Evolutionary conservation across 2,888 invertebrate species (phyloP).

Genomic region (Psylliodes chrysocephalus): DNA sequence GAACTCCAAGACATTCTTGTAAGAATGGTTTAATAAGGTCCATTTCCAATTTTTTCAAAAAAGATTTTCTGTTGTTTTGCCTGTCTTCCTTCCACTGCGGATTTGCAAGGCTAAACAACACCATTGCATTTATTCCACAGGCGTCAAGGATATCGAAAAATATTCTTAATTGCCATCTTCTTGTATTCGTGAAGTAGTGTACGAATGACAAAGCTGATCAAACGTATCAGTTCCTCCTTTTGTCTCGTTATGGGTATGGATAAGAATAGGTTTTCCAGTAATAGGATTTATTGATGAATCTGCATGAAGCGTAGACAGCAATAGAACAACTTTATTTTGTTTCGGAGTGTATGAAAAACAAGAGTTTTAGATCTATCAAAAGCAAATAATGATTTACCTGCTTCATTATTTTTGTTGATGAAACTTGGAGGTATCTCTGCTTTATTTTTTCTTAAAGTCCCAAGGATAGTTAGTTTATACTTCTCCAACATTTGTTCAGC

Average conservation of each 20-base stretch:
- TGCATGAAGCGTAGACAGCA: slow-evolving; percentile 42
- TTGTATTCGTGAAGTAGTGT: slow-evolving; percentile 44
- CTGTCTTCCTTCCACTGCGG: neutral
- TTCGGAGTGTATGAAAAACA: slow-evolving; percentile 48
- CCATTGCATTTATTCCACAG: slow-evolving; percentile 36
- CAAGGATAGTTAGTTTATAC: slow-evolving; percentile 34
- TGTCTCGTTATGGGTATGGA: slow-evolving; percentile 31
- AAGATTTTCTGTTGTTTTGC: neutral
- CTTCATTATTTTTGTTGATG: too few species aligned
- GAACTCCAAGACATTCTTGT: too few species aligned
- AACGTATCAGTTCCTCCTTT: slow-evolving; percentile 35
- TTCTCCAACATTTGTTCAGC: slow-evolving; percentile 36
- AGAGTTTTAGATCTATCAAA: slow-evolving; percentile 36
- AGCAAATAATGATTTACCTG: slow-evolving; percentile 30
- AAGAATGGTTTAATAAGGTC: too few species aligned
- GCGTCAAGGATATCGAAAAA: slow-evolving; percentile 45
- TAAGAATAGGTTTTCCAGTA: slow-evolving; percentile 39
- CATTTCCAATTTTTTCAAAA: neutral
- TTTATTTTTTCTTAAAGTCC: too few species aligned
- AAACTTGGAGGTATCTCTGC: too few species aligned
- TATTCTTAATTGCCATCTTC: slow-evolving; percentile 47
- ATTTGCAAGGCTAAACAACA: neutral
- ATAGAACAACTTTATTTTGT: slow-evolving; percentile 46
- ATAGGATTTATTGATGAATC: slow-evolving; percentile 42
- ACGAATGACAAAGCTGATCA: slow-evolving; percentile 38